A percentile compares a stretch with the other conserved stretches of the same genome.
These are phyloP conservation scores for Anguilla megastoma DNA, from an alignment of 2,797 vertebrate genomes.

Conservation along the genomic window DNA sequence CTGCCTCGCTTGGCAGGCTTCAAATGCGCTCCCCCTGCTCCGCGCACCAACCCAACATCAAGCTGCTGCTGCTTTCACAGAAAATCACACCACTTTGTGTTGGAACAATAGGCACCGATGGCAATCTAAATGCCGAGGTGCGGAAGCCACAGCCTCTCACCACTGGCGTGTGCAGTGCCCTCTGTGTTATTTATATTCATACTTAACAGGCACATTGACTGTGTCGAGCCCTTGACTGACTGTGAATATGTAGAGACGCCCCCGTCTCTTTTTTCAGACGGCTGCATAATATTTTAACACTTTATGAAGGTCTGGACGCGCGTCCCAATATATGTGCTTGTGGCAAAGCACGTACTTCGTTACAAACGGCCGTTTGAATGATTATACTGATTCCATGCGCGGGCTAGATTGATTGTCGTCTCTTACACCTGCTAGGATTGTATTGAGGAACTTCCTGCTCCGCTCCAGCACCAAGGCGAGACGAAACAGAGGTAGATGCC, in stretches of 20 bases:
- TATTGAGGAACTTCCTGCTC: conserved; percentile 38
- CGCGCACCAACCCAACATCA: conserved; percentile 3
- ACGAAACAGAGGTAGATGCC: conserved; percentile 8
- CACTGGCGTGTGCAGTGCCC: conserved; percentile 17
- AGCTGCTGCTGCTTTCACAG: conserved; percentile 27
- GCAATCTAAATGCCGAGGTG: conserved; percentile 8
- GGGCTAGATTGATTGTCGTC: conserved; percentile 54
- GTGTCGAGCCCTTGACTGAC: conserved; percentile 21
- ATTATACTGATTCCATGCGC: conserved; percentile 50
- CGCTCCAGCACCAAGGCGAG: conserved; percentile 19
- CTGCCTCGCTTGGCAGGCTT: conserved; percentile 23
- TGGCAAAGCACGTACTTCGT: conserved; percentile 48
- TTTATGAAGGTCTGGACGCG: neutral
- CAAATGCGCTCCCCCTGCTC: conserved; percentile 16
- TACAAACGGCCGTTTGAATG: conserved; percentile 56
- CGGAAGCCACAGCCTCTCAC: conserved; percentile 23
- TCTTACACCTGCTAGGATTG: conserved; percentile 35
- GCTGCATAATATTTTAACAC: conserved; percentile 5
- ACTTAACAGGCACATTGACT: conserved; percentile 11
- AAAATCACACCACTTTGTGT: conserved; percentile 28
- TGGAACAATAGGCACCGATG: conserved; percentile 27
- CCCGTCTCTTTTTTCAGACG: conserved; percentile 11
- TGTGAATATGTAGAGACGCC: neutral
- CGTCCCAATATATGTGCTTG: conserved; percentile 9
- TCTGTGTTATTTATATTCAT: conserved; percentile 22